These are phyloP conservation scores for Tachyglossus aculeatus DNA, from an alignment of 2,797 vertebrate species.

Conservation along the genomic window DNA sequence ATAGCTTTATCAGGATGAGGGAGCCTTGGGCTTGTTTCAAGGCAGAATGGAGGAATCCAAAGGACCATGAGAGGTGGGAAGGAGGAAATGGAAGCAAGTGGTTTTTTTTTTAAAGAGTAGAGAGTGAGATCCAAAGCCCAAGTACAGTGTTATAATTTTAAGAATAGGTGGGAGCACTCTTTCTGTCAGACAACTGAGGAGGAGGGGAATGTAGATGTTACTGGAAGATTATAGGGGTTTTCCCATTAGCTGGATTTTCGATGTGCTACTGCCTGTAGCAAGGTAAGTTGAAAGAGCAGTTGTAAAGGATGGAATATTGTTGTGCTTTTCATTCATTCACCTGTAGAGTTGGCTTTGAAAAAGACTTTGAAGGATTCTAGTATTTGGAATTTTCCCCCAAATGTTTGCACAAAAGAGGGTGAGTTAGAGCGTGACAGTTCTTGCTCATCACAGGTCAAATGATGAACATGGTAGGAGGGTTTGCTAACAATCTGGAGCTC, in stretches of 20 bases:
- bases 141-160: no score
- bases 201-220: no score
- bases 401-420: background rate
- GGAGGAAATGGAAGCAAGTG: no score
- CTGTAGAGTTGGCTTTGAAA: background rate
- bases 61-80: no score
- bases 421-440: background rate
- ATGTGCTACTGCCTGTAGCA: background rate
- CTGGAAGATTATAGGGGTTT: no score
- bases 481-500: fast-evolving
- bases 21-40: no score
- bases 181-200: no score
- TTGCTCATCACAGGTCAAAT: background rate
- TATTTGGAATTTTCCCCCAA: background rate
- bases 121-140: no score
- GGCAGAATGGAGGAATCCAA: no score
- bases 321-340: background rate
- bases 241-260: background rate
- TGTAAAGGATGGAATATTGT: background rate
- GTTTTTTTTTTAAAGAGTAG: no score
- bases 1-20: no score
- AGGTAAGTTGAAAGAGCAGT: background rate
- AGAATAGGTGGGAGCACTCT: no score
- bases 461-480: background rate
- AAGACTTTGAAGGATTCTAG: background rate